Base-by-base conservation (phyloP, 2,797 vertebrate species). In the Lagocephalus sceleratus region DNA sequence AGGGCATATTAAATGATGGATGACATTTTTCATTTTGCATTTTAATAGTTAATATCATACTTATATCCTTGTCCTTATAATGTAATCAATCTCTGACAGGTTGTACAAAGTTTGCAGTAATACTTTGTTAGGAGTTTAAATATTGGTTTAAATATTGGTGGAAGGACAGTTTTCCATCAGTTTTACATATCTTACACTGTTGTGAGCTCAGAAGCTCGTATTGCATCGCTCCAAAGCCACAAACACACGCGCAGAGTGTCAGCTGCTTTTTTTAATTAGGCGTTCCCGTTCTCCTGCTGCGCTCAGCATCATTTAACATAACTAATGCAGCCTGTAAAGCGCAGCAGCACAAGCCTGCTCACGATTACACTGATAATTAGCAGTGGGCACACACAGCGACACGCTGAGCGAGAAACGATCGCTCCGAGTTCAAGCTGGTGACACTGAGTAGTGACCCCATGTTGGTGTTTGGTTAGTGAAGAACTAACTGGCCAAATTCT, bases 331-430 rank as follows among this genome's bases (percentile, higher is more conserved):
- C 69, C 74, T 41, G 78, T 84, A 73, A 84, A 88, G 80, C 19
- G 67, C 64, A 54, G 56, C 74, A 70, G 77, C 66, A 57, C 81
- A 58, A 80, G 80, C 68, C 73, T 71, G 76, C 73, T 70, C 63
- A 44, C 66, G 64, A 84, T 87, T 83, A 81, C 67, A 57, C 82
- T 68, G 77, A 84, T 81, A 87, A 86, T 85, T 84, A 86, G 73
- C 81, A 63, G 60, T 78, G 83, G 69, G 78, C 82, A 81, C 81
- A 85, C 73, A 74, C 74, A 71, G 81, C 86, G 80, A 76, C 73
- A 63, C 44, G 20, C 72, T 47, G 63, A 55, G 73, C 79, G 78
- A 84, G 83, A 84, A 83, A 81, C 77, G 76, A 83, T 62, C 78
- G 83, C 84, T 66, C 55, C 74, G 57, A 63, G 70, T 22, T 58